phyloP scores from a whole-genome alignment of 2,797 vertebrate species.

The Acipenser oxyrinchus region DNA sequence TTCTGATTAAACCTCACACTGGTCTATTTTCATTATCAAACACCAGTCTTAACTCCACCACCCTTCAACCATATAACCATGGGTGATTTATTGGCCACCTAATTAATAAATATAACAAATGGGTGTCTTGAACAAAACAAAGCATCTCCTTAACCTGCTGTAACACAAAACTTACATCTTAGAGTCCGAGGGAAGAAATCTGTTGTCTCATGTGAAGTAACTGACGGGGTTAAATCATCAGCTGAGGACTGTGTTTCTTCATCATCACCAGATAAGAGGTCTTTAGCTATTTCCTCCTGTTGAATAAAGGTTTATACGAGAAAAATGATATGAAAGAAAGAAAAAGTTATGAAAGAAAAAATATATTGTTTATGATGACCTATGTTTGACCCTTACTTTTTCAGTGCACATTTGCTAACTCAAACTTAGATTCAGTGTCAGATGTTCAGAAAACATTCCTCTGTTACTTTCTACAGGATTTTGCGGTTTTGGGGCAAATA shows the following conservation, averaged over 20 bases:
- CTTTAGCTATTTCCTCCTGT: constrained; percentile 95
- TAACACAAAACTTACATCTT: constrained; percentile 69
- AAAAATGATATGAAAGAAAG: background rate
- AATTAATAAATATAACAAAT: background rate
- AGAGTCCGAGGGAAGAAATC: constrained; percentile 93
- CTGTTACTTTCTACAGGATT: background rate
- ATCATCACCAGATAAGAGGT: constrained; percentile 87
- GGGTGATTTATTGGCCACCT: no score
- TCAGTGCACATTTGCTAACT: no score
- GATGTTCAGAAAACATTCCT: no score
- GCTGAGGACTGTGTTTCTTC: constrained; percentile 96
- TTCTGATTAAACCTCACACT: no score
- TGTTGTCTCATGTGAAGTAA: constrained; percentile 88
- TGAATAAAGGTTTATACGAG: constrained; percentile 14
- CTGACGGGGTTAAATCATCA: constrained; percentile 90
- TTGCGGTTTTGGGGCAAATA: background rate
- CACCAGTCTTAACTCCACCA: no score
- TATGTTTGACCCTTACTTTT: no score
- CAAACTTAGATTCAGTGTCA: no score
- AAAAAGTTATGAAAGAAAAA: background rate
- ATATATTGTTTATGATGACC: background rate
- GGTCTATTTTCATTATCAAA: no score
- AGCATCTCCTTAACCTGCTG: background rate
- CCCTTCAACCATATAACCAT: no score
- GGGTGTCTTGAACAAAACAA: background rate